phyloP scores from a whole-genome alignment of 2,797 vertebrate genomes.

The Margarornis squamiger region DNA sequence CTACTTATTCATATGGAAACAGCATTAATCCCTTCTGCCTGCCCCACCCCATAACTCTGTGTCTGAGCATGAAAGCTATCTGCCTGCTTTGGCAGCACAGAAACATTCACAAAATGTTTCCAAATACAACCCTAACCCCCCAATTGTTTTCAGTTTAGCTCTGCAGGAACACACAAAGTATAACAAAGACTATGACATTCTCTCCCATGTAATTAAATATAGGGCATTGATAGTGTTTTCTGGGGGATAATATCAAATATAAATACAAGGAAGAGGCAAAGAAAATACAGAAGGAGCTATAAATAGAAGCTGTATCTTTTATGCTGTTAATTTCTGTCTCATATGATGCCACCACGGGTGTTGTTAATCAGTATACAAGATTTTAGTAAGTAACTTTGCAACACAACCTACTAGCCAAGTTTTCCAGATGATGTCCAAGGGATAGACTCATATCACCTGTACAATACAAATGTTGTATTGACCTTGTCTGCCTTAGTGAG shows the following conservation, averaged over 20 bases:
- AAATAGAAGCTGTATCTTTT: neutral
- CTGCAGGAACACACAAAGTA: neutral
- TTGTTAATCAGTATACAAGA: neutral
- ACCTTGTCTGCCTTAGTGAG: neutral
- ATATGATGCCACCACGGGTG: neutral
- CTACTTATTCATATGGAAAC: constrained; percentile 13
- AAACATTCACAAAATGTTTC: constrained; percentile 19
- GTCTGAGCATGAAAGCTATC: constrained; percentile 19
- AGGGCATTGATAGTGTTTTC: neutral
- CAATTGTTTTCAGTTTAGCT: neutral
- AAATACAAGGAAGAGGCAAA: neutral
- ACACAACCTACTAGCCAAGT: neutral
- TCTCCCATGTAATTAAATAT: neutral
- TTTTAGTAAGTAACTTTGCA: neutral
- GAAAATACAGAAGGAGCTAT: neutral
- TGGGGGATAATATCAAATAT: neutral
- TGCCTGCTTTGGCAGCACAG: constrained; percentile 23
- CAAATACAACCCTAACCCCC: neutral
- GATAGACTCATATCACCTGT: neutral
- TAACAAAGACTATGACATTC: neutral
- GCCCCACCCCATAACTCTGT: constrained; percentile 17
- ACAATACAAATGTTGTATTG: neutral
- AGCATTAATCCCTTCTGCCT: constrained; percentile 3
- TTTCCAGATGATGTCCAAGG: neutral
- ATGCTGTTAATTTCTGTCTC: neutral